Conservation (phyloP, 2,797 vertebrate species). For the Aplochiton taeniatus region DNA sequence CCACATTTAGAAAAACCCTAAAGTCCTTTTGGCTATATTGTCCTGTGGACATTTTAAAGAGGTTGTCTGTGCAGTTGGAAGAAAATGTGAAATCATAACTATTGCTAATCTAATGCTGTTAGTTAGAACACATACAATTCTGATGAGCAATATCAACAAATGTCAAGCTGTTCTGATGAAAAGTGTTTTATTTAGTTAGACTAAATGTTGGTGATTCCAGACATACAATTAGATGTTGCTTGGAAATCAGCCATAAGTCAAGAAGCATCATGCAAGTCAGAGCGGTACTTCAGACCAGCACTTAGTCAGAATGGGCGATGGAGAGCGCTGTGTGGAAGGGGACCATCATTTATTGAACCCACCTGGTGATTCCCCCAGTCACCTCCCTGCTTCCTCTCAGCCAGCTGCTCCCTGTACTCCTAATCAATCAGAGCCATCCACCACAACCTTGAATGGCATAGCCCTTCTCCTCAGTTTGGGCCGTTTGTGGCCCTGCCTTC, state of each 20-base stretch:
- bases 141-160: not conserved
- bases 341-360: slow-evolving; percentile 72
- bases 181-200: not conserved
- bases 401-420: slow-evolving; percentile 77
- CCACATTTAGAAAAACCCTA: slow-evolving; percentile 71
- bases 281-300: slow-evolving; percentile 41
- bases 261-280: slow-evolving; percentile 35
- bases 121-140: no score
- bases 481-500: slow-evolving; percentile 41
- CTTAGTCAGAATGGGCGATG: slow-evolving; percentile 35
- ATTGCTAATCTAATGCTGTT: no score
- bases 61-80: slow-evolving; percentile 52
- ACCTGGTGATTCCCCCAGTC: slow-evolving; percentile 78
- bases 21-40: slow-evolving; percentile 62
- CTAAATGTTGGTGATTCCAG: not conserved
- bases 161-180: not conserved
- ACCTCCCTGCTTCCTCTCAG: slow-evolving; percentile 75
- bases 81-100: no score
- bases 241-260: slow-evolving; percentile 41
- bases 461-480: slow-evolving; percentile 56
- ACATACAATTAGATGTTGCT: slow-evolving; percentile 1
- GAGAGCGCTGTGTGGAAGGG: slow-evolving; percentile 42
- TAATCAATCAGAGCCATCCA: slow-evolving; percentile 75
- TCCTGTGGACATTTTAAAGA: slow-evolving; percentile 71
- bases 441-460: slow-evolving; percentile 74